Percentiles rank a stretch among this genome's conserved stretches.
Conservation (phyloP, 53 echinoderm and acorn worm genomes). For the Glandiceps talaboti region DNA sequence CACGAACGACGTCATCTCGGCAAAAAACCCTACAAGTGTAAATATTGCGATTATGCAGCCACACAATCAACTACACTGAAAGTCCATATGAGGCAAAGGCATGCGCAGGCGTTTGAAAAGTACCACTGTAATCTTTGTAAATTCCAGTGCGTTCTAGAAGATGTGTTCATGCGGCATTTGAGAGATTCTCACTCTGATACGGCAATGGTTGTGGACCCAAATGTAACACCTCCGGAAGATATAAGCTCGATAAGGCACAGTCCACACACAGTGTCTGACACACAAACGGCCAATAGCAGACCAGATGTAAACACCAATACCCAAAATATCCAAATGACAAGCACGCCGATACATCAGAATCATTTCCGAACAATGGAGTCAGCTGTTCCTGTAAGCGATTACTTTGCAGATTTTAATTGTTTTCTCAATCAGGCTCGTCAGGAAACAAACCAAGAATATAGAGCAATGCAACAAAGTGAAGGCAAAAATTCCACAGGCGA, state of each 20-base stretch:
- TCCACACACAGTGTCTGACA: background rate
- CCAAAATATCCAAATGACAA: background rate
- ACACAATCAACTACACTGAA: background rate
- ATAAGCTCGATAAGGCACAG: background rate
- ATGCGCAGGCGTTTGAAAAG: background rate
- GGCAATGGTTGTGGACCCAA: background rate
- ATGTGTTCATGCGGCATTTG: conserved; percentile 27
- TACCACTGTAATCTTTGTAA: conserved; percentile 30
- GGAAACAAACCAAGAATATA: background rate
- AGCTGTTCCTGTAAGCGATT: background rate
- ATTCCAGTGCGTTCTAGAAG: conserved; percentile 15
- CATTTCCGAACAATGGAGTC: background rate
- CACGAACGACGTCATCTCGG: background rate
- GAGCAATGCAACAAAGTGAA: background rate
- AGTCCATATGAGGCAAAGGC: background rate
- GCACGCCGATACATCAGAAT: background rate
- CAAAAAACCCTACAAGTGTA: background rate
- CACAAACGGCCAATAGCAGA: background rate
- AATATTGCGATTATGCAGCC: background rate
- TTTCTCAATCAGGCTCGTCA: background rate
- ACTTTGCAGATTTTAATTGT: background rate
- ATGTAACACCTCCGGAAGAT: background rate
- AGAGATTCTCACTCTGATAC: conserved; percentile 10
- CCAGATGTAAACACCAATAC: background rate
- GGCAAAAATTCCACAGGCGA: background rate